Conservation (phyloP, 2,113 vertebrate genomes). For the Chloebia gouldiae region DNA sequence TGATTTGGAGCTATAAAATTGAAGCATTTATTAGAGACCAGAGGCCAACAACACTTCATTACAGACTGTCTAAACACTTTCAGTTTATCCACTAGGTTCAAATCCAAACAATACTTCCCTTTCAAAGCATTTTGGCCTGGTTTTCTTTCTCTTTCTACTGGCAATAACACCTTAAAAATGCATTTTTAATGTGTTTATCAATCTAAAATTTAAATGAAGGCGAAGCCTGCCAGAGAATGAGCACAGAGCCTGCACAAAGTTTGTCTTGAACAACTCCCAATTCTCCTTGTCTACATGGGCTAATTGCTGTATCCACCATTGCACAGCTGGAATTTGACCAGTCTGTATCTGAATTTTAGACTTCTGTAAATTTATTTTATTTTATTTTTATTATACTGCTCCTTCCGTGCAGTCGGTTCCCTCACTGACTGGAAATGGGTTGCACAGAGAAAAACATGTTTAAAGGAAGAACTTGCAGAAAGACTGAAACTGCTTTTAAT, state of each 20-base stretch:
- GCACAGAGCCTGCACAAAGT: neutral
- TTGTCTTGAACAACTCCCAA: neutral
- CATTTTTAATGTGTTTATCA: neutral
- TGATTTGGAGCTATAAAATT: constrained; percentile 54
- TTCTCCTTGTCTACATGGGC: neutral
- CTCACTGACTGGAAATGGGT: neutral
- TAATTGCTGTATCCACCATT: neutral
- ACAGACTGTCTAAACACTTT: constrained; percentile 39
- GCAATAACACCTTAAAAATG: neutral
- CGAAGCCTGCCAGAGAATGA: neutral
- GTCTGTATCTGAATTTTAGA: neutral
- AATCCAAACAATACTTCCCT: neutral
- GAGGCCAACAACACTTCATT: constrained; percentile 41
- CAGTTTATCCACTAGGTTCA: constrained; percentile 4
- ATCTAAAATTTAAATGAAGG: neutral
- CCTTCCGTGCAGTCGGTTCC: neutral
- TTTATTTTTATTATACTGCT: neutral
- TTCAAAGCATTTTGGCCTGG: neutral
- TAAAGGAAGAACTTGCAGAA: neutral
- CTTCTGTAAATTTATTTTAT: neutral
- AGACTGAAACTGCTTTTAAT: neutral
- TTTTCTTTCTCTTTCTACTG: neutral
- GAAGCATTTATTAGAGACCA: constrained; percentile 51
- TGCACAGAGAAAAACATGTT: neutral
- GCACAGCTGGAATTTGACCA: neutral